These are phyloP conservation scores for Botia kubotai DNA, from an alignment of 2,797 vertebrate genomes.

Conservation along the genomic window DNA sequence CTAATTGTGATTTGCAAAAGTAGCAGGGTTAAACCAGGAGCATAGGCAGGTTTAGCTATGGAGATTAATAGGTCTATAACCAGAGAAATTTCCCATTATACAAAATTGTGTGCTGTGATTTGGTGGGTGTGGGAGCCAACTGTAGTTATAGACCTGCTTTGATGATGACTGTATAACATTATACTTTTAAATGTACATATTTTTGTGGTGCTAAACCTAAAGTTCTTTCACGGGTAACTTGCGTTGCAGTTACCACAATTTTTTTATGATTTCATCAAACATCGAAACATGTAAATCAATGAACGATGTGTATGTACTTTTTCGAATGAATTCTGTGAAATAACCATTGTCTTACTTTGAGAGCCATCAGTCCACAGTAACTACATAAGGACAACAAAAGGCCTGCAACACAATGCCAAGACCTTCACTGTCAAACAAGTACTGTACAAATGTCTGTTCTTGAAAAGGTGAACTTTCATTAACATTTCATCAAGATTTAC, in stretches of 20 bases:
- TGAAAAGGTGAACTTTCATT: conserved; percentile 27
- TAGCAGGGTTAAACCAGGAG: not conserved
- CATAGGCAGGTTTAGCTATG: no score
- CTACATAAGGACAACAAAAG: not conserved
- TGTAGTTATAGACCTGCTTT: no score
- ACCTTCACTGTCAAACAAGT: not conserved
- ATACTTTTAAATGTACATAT: no score
- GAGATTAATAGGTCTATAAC: not conserved
- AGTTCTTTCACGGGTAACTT: not conserved
- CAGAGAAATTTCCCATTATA: not conserved
- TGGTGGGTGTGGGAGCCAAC: no score
- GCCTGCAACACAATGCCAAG: conserved; percentile 5
- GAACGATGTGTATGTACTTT: not conserved
- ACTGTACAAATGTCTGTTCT: not conserved
- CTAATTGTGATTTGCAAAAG: not conserved
- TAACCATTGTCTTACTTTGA: conserved; percentile 23
- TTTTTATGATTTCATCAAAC: not conserved
- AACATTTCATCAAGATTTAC: conserved; percentile 59
- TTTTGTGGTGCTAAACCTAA: no score
- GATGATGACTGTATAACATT: no score
- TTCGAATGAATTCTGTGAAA: not conserved
- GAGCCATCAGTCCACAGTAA: not conserved
- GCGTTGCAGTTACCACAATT: not conserved
- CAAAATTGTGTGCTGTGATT: not conserved
- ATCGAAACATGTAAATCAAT: not conserved